Evolutionary conservation across 2,888 invertebrate genomes (phyloP).

Genomic region (Dilophus febrilis): DNA sequence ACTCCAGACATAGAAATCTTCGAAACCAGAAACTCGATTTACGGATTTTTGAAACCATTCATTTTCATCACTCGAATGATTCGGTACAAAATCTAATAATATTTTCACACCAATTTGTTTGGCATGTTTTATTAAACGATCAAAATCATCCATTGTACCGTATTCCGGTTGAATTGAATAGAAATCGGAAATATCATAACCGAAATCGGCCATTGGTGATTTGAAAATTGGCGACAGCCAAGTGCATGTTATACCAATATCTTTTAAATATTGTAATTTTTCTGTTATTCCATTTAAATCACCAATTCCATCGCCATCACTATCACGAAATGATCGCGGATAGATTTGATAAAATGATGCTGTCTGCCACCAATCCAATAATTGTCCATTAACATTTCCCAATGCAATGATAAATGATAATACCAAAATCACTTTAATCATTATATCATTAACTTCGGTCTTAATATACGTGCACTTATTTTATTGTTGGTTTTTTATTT

Average conservation of each 20-base stretch:
- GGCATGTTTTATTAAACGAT: slow-evolving; percentile 36
- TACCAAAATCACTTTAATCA: too few species aligned
- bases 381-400: too few species aligned
- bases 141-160: slow-evolving; percentile 54
- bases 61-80: slow-evolving; percentile 65
- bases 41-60: slow-evolving; percentile 69
- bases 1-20: slow-evolving; percentile 62
- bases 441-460: too few species aligned
- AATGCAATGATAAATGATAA: too few species aligned
- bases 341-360: slow-evolving; percentile 73
- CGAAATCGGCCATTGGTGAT: slow-evolving; percentile 62
- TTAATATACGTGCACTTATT: too few species aligned
- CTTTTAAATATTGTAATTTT: slow-evolving; percentile 44
- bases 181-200: slow-evolving; percentile 60
- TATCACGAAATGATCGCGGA: slow-evolving; percentile 70
- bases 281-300: slow-evolving; percentile 55
- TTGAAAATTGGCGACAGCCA: slow-evolving; percentile 60
- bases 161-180: slow-evolving; percentile 48
- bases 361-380: slow-evolving; percentile 64
- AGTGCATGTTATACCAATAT: slow-evolving; percentile 46
- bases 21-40: slow-evolving; percentile 40
- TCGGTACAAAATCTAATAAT: slow-evolving; percentile 52
- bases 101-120: slow-evolving; percentile 38
- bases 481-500: too few species aligned
- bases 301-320: slow-evolving; percentile 69